Percentiles rank a stretch among this genome's conserved stretches.
Conservation (phyloP, 1,140 invertebrate species). For the Ctenoplectra terminalis region DNA sequence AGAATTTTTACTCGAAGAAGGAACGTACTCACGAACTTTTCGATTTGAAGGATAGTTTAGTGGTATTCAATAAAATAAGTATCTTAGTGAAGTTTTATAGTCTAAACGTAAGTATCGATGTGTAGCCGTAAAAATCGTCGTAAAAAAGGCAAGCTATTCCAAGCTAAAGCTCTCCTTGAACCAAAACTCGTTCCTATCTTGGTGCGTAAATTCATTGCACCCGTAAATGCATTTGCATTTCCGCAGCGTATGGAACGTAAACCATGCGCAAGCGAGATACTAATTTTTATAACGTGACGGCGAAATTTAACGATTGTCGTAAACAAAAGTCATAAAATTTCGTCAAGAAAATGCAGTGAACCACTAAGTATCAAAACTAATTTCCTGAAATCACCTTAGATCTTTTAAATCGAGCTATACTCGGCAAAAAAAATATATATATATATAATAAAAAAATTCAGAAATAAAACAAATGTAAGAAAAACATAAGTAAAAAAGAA, state of each 20-base stretch:
- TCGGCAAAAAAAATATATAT: too few species aligned
- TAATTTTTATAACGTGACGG: slow-evolving; percentile 16
- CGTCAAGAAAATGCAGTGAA: not conserved
- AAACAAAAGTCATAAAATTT: slow-evolving; percentile 5
- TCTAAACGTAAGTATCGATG: too few species aligned
- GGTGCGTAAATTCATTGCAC: not conserved
- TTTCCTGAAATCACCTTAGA: too few species aligned
- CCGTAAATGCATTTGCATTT: not conserved
- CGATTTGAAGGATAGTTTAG: too few species aligned
- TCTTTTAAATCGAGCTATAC: too few species aligned
- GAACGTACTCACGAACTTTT: too few species aligned
- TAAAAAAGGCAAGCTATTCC: not conserved
- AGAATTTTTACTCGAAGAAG: too few species aligned
- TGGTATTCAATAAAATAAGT: too few species aligned
- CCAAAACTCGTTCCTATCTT: not conserved
- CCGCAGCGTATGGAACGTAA: not conserved
- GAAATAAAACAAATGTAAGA: too few species aligned
- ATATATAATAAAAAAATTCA: too few species aligned
- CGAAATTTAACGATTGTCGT: not conserved
- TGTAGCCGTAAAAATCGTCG: not conserved
- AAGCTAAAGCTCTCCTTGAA: not conserved
- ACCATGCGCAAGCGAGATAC: not conserved
- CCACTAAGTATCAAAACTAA: not conserved
- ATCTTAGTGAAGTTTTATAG: too few species aligned
- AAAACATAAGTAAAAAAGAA: too few species aligned